Base-by-base conservation (phyloP, 2,797 vertebrate genomes). In the Agapornis canus region DNA sequence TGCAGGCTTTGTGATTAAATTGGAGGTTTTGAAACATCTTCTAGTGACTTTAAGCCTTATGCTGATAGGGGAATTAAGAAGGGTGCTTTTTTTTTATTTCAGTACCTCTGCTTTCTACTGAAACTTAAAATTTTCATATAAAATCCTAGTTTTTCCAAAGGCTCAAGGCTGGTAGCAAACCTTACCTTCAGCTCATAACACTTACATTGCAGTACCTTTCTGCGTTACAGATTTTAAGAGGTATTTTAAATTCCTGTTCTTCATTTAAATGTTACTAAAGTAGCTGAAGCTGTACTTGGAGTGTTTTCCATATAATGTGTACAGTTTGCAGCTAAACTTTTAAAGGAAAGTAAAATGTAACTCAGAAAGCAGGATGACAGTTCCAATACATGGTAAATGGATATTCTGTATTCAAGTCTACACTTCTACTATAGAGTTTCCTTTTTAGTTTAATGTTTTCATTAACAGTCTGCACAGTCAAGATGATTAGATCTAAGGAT, bases 51-150 rank as follows among this genome's bases (percentile, higher is more conserved):
- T 87, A 93, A 88, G 87, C 79, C 69, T 95, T 94, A 77, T 61
- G 73, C 75, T 93, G 70, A 61, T 59, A 91, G 89, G 75, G 31
- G 37, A 89, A 31, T 91, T 95, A 57, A 84, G 86, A 90, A 77
- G 9, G 18, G 56, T 57, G 56, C 56, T 57, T 57, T 57, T 57
- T 56, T 40, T 39, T 39, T 86, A 66, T 61, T 56, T 22, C 43
- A 90, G 42, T 94, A 91, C 78, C 77, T 95, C 94, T 35, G 48
- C 75, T 90, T 92, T 82, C 40, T 93, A 76, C 79, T 80, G 82
- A 52, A 94, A 72, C 42, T 94, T 94, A 59, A 75, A 77, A 54
- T 63, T 84, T 89, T 82, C 19, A 0, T 78, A 5, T 31, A 11
- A 91, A 26, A 87, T 94, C 81, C 52, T 90, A 43, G 25, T n/a